Evolutionary conservation across 2,888 invertebrate species (phyloP).

Genomic region (Macroteleia sp.): DNA sequence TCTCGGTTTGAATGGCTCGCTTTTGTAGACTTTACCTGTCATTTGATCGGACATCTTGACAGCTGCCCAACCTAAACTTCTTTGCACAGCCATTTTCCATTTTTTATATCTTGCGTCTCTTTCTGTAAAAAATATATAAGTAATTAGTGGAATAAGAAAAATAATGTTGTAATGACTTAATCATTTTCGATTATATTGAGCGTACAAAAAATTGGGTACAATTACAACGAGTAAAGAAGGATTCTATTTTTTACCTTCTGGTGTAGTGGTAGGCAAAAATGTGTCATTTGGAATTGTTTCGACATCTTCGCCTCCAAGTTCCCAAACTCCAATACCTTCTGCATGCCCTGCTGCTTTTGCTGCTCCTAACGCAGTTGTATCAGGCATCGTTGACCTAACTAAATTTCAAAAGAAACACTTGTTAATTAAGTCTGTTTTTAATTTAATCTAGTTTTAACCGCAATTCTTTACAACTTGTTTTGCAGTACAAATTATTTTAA

Average conservation of each 20-base stretch:
- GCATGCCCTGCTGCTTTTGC: constrained; percentile 96
- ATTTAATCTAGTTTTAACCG: too few relatives aligned
- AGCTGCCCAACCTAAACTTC: constrained; percentile 95
- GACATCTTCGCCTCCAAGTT: constrained; percentile 86
- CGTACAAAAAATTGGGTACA: too few relatives aligned
- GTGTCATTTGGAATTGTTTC: constrained; percentile 88
- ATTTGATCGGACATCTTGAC: constrained; percentile 89
- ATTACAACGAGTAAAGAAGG: too few relatives aligned
- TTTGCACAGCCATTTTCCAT: constrained; percentile 97
- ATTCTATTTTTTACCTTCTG: constrained; percentile 90
- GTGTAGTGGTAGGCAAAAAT: constrained; percentile 92
- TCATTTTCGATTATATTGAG: too few relatives aligned
- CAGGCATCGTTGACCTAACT: constrained; percentile 93
- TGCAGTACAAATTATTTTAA: too few relatives aligned
- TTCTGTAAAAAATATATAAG: constrained; percentile 85
- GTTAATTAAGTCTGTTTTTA: too few relatives aligned
- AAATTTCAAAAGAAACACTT: constrained; percentile 42
- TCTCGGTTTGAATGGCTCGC: constrained; percentile 53
- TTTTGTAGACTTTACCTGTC: constrained; percentile 86
- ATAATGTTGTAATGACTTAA: too few relatives aligned
- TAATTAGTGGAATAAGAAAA: not conserved
- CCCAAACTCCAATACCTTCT: constrained; percentile 89
- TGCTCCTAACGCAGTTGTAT: constrained; percentile 96
- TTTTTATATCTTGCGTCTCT: constrained; percentile 92
- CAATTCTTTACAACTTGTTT: too few relatives aligned